Evolutionary conservation across 2,113 vertebrate species (phyloP), one percentile per base, ranked within the genome.

Genomic region (Dicerorhinus sumatrensis): DNA sequence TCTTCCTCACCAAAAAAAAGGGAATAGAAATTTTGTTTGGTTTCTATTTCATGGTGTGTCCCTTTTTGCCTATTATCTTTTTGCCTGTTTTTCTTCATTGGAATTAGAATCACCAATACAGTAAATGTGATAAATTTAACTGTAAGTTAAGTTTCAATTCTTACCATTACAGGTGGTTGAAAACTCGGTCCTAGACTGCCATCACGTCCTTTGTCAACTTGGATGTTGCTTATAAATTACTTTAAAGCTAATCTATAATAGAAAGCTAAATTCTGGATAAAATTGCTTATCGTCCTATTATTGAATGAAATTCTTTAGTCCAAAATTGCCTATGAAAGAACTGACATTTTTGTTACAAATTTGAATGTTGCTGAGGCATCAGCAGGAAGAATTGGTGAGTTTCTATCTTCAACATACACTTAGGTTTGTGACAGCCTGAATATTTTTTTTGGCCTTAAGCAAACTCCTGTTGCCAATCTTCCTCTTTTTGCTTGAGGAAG

Each of bases 221-320:
- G 65, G 62, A 72, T 93, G 21, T 93, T 76, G 48, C 31, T 88
- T 82, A n/a, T 89, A 95, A 96, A 60, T 85, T 88, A 90, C 56
- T 89, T 93, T 72, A 96, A 81, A 87, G 72, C 54, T 95, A 87
- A 75, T 62, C 21, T 89, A 2, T 79, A 70, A 48, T 91, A 60
- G 60, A 75, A 86, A 56, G 36, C 10, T 81, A 67, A 86, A 39
- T 77, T 93, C 54, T 96, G 72, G 31, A 31, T 81, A 63, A 79
- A 94, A 88, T 92, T 88, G 20, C 69, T 91, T 89, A 39, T 79
- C 65, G 9, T 87, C 14, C 31, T 70, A 10, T 87, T 90, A 80
- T 63, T 83, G 39, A n/a, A 58, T 91, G 62, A 91, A 90, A 79
- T 89, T 58, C 36, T 21, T 92, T 94, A 54, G 31, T 90, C 27